Evolutionary conservation across 2,888 invertebrate species (phyloP), one percentile per base, ranked within the genome.

Genomic region (Cantharis rustica): DNA sequence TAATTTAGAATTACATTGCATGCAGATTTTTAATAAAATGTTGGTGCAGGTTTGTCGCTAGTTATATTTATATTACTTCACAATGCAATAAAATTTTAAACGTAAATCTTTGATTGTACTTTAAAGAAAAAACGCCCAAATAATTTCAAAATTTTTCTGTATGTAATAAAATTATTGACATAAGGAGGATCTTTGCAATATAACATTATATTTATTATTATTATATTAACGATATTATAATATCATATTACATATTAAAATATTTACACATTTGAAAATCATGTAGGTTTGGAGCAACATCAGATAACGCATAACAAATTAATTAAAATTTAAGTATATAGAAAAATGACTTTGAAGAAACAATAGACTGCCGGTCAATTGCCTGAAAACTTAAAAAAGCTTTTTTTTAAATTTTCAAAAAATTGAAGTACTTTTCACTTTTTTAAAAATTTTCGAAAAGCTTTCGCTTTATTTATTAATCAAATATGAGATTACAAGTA

Each of bases 1-100:
- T 76, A 76, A 66, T 76, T 76, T 70, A 76, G 62, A 68, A 71
- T 76, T 73, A 73, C 31, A 69, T 71, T 64, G 71, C 61, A 11
- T 11, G 11, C 26, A 61, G 61, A 47, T 47, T 13, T 47, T 31
- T 31, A 31, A 5, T 31, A n/a, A 4, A 31, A 31, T 5, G 10
- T 5, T n/a, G 13, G 31, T 31, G n/a, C 31, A 13, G 5, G 5
- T 31, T 31, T 13, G 13, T 5, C n/a, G 31, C 31, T 31, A 31
- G 4, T 31, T 31, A 1, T 5, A 31, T 31, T 31, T 31, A 27
- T 10, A 10, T 10, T 31, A 13, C 13, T 31, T 31, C 3, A 3
- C 13, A 31, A 31, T 4, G 3, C 11, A 31, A 31, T 13, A 0
- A 31, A 31, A 11, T 31, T 13, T 31, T 31, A 31, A 31, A 13